These are phyloP conservation scores for Antigone vipio DNA, from an alignment of 2,113 vertebrate species.

Conservation along the genomic window DNA sequence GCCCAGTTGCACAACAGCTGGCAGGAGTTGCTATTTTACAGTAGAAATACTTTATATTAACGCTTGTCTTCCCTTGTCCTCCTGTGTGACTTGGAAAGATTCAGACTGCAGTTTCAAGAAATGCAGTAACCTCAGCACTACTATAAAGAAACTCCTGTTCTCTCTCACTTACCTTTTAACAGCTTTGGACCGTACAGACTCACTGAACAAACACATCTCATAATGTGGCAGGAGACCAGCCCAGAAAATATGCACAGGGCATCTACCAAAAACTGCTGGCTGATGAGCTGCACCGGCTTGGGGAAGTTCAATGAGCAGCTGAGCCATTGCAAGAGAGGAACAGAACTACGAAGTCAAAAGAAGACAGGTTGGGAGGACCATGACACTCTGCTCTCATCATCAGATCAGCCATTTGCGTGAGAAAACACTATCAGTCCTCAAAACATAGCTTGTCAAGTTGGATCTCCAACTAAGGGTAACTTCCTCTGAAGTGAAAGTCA, in stretches of 20 bases:
- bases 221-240: not conserved
- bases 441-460: not conserved
- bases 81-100: not conserved
- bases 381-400: not conserved
- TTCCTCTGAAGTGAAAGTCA: not conserved
- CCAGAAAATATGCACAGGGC: not conserved
- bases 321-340: not conserved
- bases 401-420: not conserved
- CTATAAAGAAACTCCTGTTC: not conserved
- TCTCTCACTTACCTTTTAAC: not conserved
- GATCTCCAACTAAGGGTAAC: not conserved
- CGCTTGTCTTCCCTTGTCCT: not conserved
- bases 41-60: not conserved
- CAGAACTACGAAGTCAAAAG: not conserved
- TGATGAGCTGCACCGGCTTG: not conserved
- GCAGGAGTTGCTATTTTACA: not conserved
- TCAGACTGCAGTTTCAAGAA: not conserved
- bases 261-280: not conserved
- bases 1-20: accelerated
- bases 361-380: not conserved
- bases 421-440: not conserved
- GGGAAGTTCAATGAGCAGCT: not conserved
- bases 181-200: not conserved
- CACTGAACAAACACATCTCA: not conserved
- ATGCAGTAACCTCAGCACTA: not conserved